Conservation (phyloP, 2,113 vertebrate species). For the Protobothrops mucrosquamatus region DNA sequence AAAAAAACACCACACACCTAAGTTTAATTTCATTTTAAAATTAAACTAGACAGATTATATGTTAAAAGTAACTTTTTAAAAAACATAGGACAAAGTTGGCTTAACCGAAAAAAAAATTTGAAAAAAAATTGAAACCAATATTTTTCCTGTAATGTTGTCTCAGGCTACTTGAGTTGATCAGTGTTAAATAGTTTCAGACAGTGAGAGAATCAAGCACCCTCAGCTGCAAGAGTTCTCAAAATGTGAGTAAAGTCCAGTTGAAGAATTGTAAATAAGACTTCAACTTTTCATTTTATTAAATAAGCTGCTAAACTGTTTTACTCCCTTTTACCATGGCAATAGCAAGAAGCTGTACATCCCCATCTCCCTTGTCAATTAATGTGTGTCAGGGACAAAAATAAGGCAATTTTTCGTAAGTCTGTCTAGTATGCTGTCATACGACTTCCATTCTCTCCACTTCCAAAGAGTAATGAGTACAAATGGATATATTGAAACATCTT, state of each 20-base stretch:
- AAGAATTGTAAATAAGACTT: background rate
- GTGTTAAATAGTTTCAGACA: slow-evolving; percentile 50
- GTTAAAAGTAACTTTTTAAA: background rate
- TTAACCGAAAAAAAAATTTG: background rate
- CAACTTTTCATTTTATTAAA: background rate
- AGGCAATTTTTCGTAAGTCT: background rate
- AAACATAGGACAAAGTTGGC: slow-evolving; percentile 5
- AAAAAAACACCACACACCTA: background rate
- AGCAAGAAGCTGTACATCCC: background rate
- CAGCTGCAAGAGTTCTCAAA: slow-evolving; percentile 25
- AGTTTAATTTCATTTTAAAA: background rate
- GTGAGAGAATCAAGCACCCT: slow-evolving; percentile 36
- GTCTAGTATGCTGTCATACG: background rate
- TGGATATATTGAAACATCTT: background rate
- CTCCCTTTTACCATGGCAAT: background rate
- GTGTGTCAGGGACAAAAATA: background rate
- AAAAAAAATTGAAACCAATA: background rate
- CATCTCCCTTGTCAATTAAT: background rate
- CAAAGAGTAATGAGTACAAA: background rate
- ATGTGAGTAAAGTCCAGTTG: background rate
- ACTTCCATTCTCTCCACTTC: background rate
- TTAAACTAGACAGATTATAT: slow-evolving; percentile 1
- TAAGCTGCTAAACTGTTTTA: background rate
- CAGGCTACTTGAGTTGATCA: slow-evolving; percentile 24
- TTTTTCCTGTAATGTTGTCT: background rate